These are phyloP conservation scores for Girardinus metallicus DNA, from an alignment of 2,797 vertebrate species.

Conservation along the genomic window DNA sequence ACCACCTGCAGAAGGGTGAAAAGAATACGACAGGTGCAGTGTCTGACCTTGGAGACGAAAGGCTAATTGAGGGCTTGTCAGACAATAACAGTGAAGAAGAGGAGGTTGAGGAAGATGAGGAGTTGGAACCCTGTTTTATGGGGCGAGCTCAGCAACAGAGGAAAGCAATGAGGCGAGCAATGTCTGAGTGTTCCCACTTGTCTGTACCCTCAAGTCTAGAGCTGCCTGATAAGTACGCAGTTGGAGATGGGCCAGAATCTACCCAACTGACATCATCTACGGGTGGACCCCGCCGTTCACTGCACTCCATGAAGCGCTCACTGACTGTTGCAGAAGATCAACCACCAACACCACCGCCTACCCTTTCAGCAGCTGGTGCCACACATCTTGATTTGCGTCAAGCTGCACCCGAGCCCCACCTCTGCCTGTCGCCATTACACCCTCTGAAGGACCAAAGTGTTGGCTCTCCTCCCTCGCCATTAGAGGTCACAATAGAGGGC, in stretches of 20 bases:
- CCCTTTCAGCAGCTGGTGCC: conserved; percentile 68
- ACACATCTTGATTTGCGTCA: conserved; percentile 70
- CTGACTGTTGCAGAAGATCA: conserved; percentile 89
- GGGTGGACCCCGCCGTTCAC: conserved; percentile 69
- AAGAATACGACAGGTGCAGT: conserved; percentile 18
- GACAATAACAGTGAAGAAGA: conserved; percentile 80
- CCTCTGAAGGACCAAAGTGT: conserved; percentile 43
- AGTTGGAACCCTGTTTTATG: conserved; percentile 75
- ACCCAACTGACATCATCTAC: conserved; percentile 69
- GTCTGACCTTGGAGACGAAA: conserved; percentile 27
- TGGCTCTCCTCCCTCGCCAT: conserved; percentile 65
- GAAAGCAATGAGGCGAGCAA: conserved; percentile 91
- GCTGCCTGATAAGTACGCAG: conserved; percentile 90
- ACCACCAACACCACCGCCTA: conserved; percentile 72
- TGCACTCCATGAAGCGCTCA: conserved; percentile 84
- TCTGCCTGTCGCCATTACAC: conserved; percentile 57
- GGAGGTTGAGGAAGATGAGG: conserved; percentile 74
- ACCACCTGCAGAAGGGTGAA: conserved; percentile 51
- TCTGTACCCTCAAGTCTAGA: conserved; percentile 88
- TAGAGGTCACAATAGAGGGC: conserved; percentile 78
- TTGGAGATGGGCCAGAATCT: conserved; percentile 67
- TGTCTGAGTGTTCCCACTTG: conserved; percentile 94
- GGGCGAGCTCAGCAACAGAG: conserved; percentile 86
- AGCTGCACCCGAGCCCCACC: conserved; percentile 46
- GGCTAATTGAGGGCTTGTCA: conserved; percentile 62